A percentile compares a stretch with the other conserved stretches of the same genome.
Evolutionary conservation across 1,140 invertebrate genomes (phyloP).

Genomic region (Ptiloglossa arizonensis): DNA sequence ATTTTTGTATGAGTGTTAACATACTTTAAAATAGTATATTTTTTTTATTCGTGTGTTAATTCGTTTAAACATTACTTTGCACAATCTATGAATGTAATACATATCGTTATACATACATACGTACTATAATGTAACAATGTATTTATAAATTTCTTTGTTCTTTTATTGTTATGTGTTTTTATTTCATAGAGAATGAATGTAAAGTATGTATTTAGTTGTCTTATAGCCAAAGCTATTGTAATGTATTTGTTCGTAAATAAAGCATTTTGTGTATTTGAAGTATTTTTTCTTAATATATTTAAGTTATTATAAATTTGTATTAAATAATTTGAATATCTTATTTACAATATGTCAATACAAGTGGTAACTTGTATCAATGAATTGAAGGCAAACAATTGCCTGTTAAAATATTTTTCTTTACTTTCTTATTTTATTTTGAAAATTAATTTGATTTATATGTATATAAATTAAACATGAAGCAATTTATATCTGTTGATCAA

Average conservation of each 20-base stretch:
- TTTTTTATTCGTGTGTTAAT: background rate
- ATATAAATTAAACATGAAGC: background rate
- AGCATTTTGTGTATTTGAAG: slow-evolving; percentile 42
- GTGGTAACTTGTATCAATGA: background rate
- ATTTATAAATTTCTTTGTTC: slow-evolving; percentile 14
- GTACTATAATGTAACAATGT: background rate
- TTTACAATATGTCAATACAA: background rate
- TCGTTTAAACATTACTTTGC: background rate
- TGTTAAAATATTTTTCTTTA: slow-evolving; percentile 10
- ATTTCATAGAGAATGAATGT: background rate
- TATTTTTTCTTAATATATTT: background rate
- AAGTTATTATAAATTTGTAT: background rate
- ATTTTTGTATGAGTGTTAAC: slow-evolving; percentile 30
- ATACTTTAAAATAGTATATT: slow-evolving; percentile 13
- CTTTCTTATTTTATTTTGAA: background rate
- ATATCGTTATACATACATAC: background rate
- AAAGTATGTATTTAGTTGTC: background rate
- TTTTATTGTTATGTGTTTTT: background rate
- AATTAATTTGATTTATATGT: background rate
- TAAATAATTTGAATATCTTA: slow-evolving; percentile 1
- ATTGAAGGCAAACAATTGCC: slow-evolving; percentile 44
- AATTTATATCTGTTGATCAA: background rate
- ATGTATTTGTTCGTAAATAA: slow-evolving; percentile 69
- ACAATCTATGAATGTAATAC: slow-evolving; percentile 18
- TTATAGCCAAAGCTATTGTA: slow-evolving; percentile 43